Base-by-base conservation (phyloP, 2,113 vertebrate genomes). In the Machaerirhynchus nigripectus region DNA sequence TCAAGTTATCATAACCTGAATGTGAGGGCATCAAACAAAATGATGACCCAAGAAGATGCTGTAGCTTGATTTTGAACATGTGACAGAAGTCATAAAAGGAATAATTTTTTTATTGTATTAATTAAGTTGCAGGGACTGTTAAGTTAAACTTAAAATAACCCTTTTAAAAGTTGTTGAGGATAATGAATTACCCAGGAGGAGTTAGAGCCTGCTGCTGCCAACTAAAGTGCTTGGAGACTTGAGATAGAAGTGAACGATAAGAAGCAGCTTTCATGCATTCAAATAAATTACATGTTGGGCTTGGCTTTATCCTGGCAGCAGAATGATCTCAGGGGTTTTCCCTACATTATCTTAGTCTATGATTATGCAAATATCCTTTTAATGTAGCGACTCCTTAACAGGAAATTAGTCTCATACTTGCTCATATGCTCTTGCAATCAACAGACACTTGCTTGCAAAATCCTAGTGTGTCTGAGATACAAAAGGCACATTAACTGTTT, bases 281-380 rank as follows among this genome's bases (percentile, higher is more conserved):
- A 97, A 76, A 95, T 96, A 96, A 93, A 95, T 96, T 97, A 95
- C 88, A 87, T 76, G 77, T 87, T 95, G 92, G 94, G 89, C 52
- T 96, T 96, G 95, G 92, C 77, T 95, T 93, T 94, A 94, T 93
- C 95, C 90, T 96, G 94, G 95, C 94, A 96, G 85, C 89, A 84
- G 88, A 96, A 94, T 76, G 56, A 87, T 90, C 76, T 59, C 82
- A 86, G 93, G 97, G 94, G 84, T 95, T 97, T 97, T 96, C 96
- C 97, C 97, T 96, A 84, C 57, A 81, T 92, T 93, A 97, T 94
- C 97, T 90, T 84, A 67, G 84, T 37, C 86, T 93, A 93, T 87
- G 88, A 93, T 96, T 97, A 97, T 97, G 97, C 97, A 97, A 97
- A 97, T 96, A 89, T 74, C 84, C 73, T 96, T 95, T 95, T 95